A percentile compares a stretch with the other conserved stretches of the same genome.
Evolutionary conservation across 2,113 vertebrate species (phyloP).

Genomic region (Epinephelus moara): DNA sequence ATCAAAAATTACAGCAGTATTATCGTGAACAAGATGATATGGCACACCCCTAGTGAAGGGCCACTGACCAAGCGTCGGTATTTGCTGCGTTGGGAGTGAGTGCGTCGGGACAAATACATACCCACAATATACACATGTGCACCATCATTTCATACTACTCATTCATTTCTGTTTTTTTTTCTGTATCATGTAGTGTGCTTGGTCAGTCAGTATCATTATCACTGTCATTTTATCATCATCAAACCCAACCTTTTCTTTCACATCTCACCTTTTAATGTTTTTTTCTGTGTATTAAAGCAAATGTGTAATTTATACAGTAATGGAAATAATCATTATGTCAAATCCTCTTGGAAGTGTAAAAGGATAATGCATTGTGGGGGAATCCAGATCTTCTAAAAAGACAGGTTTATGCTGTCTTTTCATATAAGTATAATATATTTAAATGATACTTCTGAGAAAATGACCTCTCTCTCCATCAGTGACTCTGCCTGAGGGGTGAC

Average conservation of each 20-base stretch:
- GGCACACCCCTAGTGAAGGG: no score
- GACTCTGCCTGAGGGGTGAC: no score
- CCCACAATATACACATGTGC: background rate
- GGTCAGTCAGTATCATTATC: background rate
- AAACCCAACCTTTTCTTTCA: conserved; percentile 16
- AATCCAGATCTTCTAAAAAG: conserved; percentile 16
- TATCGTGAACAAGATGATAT: no score
- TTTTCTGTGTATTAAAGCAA: conserved; percentile 22
- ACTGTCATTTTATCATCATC: background rate
- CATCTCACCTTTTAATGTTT: conserved; percentile 15
- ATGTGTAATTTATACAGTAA: conserved; percentile 25
- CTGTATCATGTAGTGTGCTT: conserved; percentile 6
- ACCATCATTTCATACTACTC: background rate
- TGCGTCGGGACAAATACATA: background rate
- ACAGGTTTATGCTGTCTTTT: conserved; percentile 21
- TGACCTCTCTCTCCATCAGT: background rate
- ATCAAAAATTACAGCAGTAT: no score
- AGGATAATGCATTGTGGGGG: background rate
- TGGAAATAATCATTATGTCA: conserved; percentile 17
- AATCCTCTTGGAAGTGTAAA: conserved; percentile 2
- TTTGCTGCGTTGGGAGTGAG: no score
- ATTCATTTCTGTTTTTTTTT: background rate
- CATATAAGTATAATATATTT: conserved; percentile 8
- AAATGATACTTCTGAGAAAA: conserved; percentile 34
- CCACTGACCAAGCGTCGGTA: no score